Conservation (phyloP, 2,888 invertebrate genomes). For the Lamellibrachia satsuma region DNA sequence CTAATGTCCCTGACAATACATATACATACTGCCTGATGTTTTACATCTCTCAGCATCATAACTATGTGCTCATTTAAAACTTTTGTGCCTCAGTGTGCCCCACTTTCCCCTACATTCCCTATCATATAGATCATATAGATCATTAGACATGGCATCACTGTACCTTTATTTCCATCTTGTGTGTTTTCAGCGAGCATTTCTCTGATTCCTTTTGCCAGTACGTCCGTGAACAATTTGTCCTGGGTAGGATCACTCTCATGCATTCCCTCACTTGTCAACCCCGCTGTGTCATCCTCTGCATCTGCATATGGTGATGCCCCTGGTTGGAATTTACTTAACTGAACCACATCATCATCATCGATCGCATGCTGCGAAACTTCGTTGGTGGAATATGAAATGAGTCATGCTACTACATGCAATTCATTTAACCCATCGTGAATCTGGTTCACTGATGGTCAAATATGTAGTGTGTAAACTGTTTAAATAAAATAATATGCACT, state of each 20-base stretch:
- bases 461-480: too few relatives aligned
- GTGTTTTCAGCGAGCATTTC: neutral
- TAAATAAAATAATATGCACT: too few relatives aligned
- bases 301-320: neutral
- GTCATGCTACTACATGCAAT: neutral
- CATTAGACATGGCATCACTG: neutral
- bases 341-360: neutral
- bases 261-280: neutral
- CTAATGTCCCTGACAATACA: too few relatives aligned
- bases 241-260: neutral
- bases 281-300: neutral
- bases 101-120: too few relatives aligned
- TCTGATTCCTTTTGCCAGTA: neutral
- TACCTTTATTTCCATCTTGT: neutral
- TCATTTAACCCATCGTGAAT: too few relatives aligned
- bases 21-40: too few relatives aligned
- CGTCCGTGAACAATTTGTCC: neutral
- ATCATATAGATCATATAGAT: too few relatives aligned
- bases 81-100: too few relatives aligned
- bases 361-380: neutral
- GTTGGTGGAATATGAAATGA: neutral
- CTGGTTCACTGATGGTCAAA: too few relatives aligned
- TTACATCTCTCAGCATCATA: too few relatives aligned
- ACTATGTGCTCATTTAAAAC: too few relatives aligned
- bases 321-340: neutral